phyloP scores from a whole-genome alignment of 2,113 vertebrate genomes.

The Phylloscopus trochilus region DNA sequence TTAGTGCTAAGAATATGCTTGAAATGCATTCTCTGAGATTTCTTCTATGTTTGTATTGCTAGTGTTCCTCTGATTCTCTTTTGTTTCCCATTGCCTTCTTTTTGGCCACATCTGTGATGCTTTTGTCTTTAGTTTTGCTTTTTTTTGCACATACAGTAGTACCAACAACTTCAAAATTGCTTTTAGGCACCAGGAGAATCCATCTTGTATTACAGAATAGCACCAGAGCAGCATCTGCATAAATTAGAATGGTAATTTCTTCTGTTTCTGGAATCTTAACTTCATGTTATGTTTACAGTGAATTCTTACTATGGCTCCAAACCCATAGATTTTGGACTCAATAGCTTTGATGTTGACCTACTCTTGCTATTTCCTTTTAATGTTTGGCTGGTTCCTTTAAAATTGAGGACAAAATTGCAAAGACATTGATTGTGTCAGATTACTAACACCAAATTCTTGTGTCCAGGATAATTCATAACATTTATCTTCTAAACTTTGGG shows the following conservation, averaged over 20 bases:
- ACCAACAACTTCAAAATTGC: not conserved
- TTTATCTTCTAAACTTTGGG: accelerated
- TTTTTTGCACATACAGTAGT: not conserved
- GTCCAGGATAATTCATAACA: not conserved
- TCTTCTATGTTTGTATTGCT: not conserved
- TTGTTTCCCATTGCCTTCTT: not conserved
- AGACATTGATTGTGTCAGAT: not conserved
- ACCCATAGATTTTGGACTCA: not conserved
- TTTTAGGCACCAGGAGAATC: not conserved
- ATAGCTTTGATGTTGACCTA: not conserved
- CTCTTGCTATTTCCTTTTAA: not conserved
- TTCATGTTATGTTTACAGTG: not conserved
- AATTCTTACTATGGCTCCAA: not conserved
- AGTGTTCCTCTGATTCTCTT: not conserved
- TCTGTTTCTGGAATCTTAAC: not conserved
- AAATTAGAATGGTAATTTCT: not conserved
- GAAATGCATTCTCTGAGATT: not conserved
- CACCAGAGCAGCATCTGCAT: not conserved
- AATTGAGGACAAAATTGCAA: not conserved
- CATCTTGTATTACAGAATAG: not conserved
- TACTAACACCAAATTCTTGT: not conserved
- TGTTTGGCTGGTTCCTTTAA: not conserved
- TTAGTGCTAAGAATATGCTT: not conserved
- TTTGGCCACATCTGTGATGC: not conserved
- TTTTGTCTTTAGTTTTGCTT: not conserved